Evolutionary conservation across 2,797 vertebrate species (phyloP).

Genomic region (Dromococcyx pavoninus): DNA sequence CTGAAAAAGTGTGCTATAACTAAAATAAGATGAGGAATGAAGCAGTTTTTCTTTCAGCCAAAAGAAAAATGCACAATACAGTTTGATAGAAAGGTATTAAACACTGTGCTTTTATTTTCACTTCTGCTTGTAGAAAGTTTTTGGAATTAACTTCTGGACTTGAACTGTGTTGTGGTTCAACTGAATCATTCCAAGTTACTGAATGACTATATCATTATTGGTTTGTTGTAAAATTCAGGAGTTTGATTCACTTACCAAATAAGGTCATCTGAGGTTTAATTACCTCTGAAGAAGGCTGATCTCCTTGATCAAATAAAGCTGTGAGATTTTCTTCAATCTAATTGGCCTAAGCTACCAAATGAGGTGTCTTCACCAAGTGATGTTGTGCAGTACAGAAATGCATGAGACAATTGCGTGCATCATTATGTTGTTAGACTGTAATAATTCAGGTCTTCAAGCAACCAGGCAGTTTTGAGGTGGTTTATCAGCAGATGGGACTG

Average conservation of each 20-base stretch:
- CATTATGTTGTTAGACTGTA: neutral
- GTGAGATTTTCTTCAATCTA: neutral
- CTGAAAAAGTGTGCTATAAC: neutral
- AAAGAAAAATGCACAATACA: neutral
- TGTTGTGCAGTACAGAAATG: neutral
- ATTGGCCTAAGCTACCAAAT: neutral
- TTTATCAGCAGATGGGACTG: neutral
- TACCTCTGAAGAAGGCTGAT: neutral
- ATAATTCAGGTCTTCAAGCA: fast-evolving
- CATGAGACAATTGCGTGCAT: fast-evolving
- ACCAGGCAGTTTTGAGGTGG: neutral
- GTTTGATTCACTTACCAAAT: neutral
- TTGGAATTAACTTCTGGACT: neutral
- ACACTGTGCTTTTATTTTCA: neutral
- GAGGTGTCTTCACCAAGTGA: neutral
- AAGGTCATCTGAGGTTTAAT: neutral
- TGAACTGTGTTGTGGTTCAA: neutral
- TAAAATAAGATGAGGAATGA: neutral
- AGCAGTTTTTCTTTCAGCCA: neutral
- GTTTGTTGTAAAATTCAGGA: neutral
- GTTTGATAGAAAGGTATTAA: neutral
- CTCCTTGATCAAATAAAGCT: neutral
- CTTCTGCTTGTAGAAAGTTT: neutral
- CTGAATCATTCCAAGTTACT: neutral
- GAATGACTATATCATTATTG: neutral